Base-by-base conservation (phyloP, 2,888 invertebrate species). In the Diogma glabrata region DNA sequence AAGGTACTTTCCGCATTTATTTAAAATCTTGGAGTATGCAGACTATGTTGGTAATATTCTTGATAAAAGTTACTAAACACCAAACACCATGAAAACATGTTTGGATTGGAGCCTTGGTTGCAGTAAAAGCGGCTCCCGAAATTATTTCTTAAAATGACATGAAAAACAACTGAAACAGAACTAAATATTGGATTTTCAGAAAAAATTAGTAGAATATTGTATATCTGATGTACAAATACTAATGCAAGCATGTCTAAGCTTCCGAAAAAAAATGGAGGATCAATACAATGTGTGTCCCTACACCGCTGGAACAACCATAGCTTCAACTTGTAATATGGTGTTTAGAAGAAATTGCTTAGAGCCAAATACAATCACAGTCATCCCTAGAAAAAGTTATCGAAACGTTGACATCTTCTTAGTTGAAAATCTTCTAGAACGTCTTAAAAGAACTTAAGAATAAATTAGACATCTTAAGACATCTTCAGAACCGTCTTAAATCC, bases 271-370 rank as follows among this genome's bases (percentile, higher is more conserved):
- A 4, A 53, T 64, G 23, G 23, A 62, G 2, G 46, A 51, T 8
- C 52, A 50, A n/a, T 56, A 54, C 1, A 54, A 53, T 16, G 60
- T 62, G 3, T 58, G 59, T 20, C 61, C 61, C 1, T 63, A 65
- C 49, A 47, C 53, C 1, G 60, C 62, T 47, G 55, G 57, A 8
- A 50, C 51, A 1, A 62, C 62, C 0, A 56, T 59, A 12, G 56
- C 58, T 2, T 54, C 55, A 4, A 60, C 60, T 4, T 64, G 62
- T 49, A 61, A 57, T 51, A 50, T 51, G 33, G 53, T 60, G 3
- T 61, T 53, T 47, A 36, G 58, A 7, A 55, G 56, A 24, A 60
- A 62, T 17, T 61, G 59, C 53, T 48, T 62, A 10, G 54, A 60
- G 54, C n/a, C n/a, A n/a, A n/a, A n/a, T n/a, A n/a, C n/a, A n/a